phyloP scores from a whole-genome alignment of 1,140 invertebrate species.

The Cataglyphis hispanica region DNA sequence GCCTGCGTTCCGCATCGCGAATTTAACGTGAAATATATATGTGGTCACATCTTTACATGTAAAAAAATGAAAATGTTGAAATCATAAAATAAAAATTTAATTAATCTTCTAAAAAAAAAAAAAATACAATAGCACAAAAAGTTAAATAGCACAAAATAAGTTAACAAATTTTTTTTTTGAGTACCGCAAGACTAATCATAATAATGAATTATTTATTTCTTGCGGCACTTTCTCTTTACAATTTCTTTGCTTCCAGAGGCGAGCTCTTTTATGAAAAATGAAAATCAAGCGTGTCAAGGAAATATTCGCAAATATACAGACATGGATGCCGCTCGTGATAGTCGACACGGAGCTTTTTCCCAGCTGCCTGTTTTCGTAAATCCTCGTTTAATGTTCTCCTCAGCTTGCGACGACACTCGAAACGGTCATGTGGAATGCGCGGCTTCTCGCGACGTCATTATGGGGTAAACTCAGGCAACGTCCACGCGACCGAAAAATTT shows the following conservation, averaged over 20 bases:
- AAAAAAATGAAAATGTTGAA: background rate
- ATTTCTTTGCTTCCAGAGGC: background rate
- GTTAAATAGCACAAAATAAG: background rate
- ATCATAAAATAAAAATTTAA: background rate
- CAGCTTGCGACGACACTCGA: conserved; percentile 36
- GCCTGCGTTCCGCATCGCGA: conserved; percentile 15
- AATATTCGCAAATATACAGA: conserved; percentile 48
- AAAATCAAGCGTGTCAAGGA: conserved; percentile 48
- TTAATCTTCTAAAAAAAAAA: background rate
- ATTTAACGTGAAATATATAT: conserved; percentile 30
- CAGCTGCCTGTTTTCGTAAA: conserved; percentile 56
- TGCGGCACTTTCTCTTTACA: background rate
- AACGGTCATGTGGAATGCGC: conserved; percentile 35
- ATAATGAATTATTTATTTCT: background rate
- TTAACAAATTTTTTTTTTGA: background rate
- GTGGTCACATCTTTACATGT: conserved; percentile 3
- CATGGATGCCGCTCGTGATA: conserved; percentile 19
- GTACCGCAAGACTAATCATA: background rate
- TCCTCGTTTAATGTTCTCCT: conserved; percentile 59
- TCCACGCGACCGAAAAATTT: conserved; percentile 43
- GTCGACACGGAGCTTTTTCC: conserved; percentile 42
- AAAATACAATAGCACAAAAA: background rate
- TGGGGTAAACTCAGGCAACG: conserved; percentile 43
- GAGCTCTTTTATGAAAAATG: conserved; percentile 45
- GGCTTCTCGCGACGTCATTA: conserved; percentile 48